These are phyloP conservation scores for Antennarius striatus DNA, from an alignment of 2,113 vertebrate genomes.

Conservation along the genomic window DNA sequence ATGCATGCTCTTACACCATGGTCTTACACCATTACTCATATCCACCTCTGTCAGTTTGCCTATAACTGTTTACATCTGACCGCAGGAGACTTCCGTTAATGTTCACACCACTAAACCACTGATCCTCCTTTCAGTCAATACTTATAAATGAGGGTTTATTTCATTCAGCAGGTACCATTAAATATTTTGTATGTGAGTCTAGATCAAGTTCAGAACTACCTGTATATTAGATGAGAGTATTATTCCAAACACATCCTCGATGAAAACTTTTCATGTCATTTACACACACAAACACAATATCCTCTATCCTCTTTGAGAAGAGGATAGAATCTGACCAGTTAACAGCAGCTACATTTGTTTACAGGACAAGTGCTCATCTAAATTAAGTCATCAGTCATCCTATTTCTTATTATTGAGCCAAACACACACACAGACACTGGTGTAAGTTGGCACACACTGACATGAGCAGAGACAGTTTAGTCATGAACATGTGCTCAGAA, in stretches of 20 bases:
- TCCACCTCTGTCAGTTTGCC: conserved; percentile 8
- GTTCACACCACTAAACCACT: background rate
- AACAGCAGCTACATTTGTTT: conserved; percentile 5
- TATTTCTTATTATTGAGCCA: conserved; percentile 6
- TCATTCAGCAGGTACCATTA: too few relatives aligned
- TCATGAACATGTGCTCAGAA: background rate
- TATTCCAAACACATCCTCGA: too few relatives aligned
- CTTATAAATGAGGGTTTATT: too few relatives aligned
- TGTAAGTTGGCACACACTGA: background rate
- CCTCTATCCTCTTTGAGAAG: too few relatives aligned
- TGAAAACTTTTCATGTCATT: too few relatives aligned
- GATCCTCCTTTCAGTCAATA: too few relatives aligned
- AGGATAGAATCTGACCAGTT: too few relatives aligned
- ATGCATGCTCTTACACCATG: background rate
- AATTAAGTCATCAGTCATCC: conserved; percentile 9
- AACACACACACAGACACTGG: background rate
- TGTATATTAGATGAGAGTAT: too few relatives aligned
- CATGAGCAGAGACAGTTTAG: background rate
- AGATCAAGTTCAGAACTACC: too few relatives aligned
- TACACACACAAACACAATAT: too few relatives aligned
- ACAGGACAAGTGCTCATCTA: conserved; percentile 20
- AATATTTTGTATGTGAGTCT: too few relatives aligned
- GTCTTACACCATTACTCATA: conserved; percentile 19
- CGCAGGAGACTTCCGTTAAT: background rate
- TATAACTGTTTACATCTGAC: conserved; percentile 10